Percentiles rank a stretch among this genome's conserved stretches.
phyloP scores from a whole-genome alignment of 2,888 invertebrate genomes.

The Nomada goodeniana region DNA sequence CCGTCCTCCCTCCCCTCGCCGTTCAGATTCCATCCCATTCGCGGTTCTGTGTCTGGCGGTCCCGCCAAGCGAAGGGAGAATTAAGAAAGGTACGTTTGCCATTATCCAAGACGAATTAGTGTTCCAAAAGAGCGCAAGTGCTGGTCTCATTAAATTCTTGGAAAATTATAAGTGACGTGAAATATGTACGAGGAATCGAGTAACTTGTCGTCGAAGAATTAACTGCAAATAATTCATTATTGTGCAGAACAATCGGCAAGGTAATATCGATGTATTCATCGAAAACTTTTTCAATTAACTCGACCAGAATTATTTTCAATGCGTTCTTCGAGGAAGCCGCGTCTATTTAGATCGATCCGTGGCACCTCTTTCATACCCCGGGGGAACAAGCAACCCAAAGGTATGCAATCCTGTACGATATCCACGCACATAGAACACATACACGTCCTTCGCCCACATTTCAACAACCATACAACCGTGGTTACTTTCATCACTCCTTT shows the following conservation, averaged over 20 bases:
- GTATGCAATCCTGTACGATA: constrained; percentile 30
- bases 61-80: not conserved
- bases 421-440: constrained; percentile 21
- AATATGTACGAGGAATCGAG: not conserved
- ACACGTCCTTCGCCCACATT: not conserved
- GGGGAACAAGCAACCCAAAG: constrained; percentile 39
- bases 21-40: not conserved
- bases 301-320: constrained; percentile 5
- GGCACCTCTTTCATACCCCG: constrained; percentile 66
- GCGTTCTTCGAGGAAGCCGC: constrained; percentile 48
- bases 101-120: no score
- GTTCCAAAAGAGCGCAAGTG: no score
- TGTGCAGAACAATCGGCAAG: constrained; percentile 47
- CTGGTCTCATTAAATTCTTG: no score
- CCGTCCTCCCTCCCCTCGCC: constrained; percentile 29
- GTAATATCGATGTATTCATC: not conserved
- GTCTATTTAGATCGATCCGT: constrained; percentile 32
- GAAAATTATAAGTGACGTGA: no score
- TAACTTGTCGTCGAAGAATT: not conserved
- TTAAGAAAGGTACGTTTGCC: not conserved
- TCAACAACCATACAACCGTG: not conserved
- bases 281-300: constrained; percentile 51
- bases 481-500: not conserved
- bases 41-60: not conserved
- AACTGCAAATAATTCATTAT: constrained; percentile 21